A percentile compares a stretch with the other conserved stretches of the same genome.
Evolutionary conservation across 2,888 invertebrate species (phyloP).

Genomic region (Mylabris sibirica): DNA sequence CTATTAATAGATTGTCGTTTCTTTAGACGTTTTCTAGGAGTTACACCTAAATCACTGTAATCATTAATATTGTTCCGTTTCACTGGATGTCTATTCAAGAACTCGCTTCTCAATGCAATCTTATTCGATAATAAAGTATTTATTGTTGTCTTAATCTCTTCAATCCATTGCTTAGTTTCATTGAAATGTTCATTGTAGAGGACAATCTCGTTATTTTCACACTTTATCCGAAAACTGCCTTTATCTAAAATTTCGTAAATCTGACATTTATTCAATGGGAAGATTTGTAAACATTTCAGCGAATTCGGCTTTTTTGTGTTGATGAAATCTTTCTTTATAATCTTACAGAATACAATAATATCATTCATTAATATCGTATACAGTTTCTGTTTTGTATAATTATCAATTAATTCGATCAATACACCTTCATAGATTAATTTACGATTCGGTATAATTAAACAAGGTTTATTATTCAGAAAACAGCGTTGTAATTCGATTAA

Average conservation of each 20-base stretch:
- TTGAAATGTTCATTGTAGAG: conserved; percentile 66
- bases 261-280: conserved; percentile 75
- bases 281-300: conserved; percentile 70
- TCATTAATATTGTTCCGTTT: conserved; percentile 66
- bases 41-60: conserved; percentile 64
- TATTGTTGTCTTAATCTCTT: conserved; percentile 65
- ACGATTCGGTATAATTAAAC: conserved; percentile 74
- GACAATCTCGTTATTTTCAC: conserved; percentile 67
- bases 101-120: conserved; percentile 70
- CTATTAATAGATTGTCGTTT: conserved; percentile 52
- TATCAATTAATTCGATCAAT: conserved; percentile 55
- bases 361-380: conserved; percentile 78
- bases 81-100: conserved; percentile 69
- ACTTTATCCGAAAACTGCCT: conserved; percentile 69
- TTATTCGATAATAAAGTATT: conserved; percentile 66
- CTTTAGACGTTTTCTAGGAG: conserved; percentile 63
- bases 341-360: conserved; percentile 76
- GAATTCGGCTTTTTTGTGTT: conserved; percentile 63
- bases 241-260: conserved; percentile 67
- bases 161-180: conserved; percentile 67
- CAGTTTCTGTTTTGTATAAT: conserved; percentile 63
- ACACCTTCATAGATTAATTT: conserved; percentile 73
- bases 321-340: conserved; percentile 64
- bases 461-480: conserved; percentile 68
- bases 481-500: conserved; percentile 73